Percentiles rank a stretch among this genome's conserved stretches.
phyloP scores from a whole-genome alignment of 2,888 invertebrate genomes.

The Aspidapion aeneum region DNA sequence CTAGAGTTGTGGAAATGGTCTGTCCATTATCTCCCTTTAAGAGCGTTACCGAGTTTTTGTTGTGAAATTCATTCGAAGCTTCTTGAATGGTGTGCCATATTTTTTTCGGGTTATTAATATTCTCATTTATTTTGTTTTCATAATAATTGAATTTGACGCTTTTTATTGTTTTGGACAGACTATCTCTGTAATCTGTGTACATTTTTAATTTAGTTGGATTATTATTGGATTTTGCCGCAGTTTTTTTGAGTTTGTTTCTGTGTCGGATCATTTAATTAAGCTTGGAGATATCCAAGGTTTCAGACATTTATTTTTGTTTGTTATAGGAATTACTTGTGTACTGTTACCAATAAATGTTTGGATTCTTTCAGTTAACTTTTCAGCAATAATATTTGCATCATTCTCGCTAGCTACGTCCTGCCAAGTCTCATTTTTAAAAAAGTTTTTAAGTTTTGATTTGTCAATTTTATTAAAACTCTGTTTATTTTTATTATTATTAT shows the following conservation, averaged over 20 bases:
- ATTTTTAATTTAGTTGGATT: not conserved
- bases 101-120: constrained; percentile 7
- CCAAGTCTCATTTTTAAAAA: not conserved
- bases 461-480: not conserved
- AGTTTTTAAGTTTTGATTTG: not conserved
- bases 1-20: too few relatives aligned
- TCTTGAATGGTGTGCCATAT: constrained; percentile 8
- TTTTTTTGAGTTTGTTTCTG: too few relatives aligned
- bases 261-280: not conserved
- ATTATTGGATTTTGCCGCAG: too few relatives aligned
- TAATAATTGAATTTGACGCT: constrained; percentile 10
- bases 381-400: not conserved
- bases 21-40: too few relatives aligned
- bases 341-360: too few relatives aligned
- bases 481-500: not conserved
- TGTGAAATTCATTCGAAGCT: constrained; percentile 1
- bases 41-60: too few relatives aligned
- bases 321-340: too few relatives aligned
- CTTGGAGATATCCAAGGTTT: not conserved
- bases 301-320: not conserved
- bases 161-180: not conserved
- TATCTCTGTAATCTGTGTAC: not conserved
- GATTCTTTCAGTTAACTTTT: not conserved
- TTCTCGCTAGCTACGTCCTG: not conserved
- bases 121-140: constrained; percentile 6